These are phyloP conservation scores for Notodonta ziczac DNA, from an alignment of 2,888 invertebrate species.

Conservation along the genomic window DNA sequence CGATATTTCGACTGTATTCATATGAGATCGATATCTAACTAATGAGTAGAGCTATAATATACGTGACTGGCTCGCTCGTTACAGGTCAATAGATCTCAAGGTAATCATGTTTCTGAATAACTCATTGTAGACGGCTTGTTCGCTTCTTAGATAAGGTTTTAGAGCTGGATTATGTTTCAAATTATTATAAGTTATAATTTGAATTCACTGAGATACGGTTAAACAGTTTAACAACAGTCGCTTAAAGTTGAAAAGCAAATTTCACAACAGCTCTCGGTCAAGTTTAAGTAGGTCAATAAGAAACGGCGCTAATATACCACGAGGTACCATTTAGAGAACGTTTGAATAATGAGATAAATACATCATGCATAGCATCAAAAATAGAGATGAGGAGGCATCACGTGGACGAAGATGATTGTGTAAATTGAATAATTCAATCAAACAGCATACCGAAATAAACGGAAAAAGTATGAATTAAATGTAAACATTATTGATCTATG, in stretches of 20 bases:
- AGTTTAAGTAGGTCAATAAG: slow-evolving; percentile 33
- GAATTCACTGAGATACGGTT: not conserved
- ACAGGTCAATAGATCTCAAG: slow-evolving; percentile 72
- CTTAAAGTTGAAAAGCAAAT: slow-evolving; percentile 15
- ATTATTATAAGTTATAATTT: not conserved
- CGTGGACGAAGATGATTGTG: not conserved
- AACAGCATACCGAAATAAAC: not conserved
- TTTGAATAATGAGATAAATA: slow-evolving; percentile 1
- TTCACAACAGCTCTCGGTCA: slow-evolving; percentile 31
- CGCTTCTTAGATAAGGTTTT: slow-evolving; percentile 11
- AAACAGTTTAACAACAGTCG: not conserved
- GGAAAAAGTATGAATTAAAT: not conserved
- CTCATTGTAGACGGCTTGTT: slow-evolving; percentile 38
- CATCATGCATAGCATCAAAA: not conserved
- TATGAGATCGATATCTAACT: slow-evolving; percentile 40
- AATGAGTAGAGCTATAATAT: slow-evolving; percentile 27
- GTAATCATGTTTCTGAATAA: slow-evolving; percentile 65
- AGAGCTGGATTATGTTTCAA: not conserved
- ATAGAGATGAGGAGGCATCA: not conserved
- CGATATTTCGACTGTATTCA: slow-evolving; percentile 21
- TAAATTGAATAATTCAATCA: too few species aligned
- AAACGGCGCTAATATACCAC: slow-evolving; percentile 24
- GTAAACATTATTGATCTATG: not conserved
- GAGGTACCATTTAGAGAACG: slow-evolving; percentile 1
- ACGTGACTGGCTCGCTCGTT: slow-evolving; percentile 47